These are phyloP conservation scores for Tachystola acroxantha DNA, from an alignment of 2,888 invertebrate genomes.

Conservation along the genomic window DNA sequence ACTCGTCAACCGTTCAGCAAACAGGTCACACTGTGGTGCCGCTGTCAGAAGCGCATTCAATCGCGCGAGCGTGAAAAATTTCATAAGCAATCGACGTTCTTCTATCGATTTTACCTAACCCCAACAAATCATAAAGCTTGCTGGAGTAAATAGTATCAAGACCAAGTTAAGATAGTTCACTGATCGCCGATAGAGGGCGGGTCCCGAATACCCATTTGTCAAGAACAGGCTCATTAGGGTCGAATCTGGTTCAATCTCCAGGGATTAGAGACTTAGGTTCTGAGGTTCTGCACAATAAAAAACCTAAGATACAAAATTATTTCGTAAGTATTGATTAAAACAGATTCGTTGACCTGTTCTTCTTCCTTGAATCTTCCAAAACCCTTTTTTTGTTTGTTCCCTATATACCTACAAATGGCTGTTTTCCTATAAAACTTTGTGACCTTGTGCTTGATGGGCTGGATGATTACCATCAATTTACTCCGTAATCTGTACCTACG, in stretches of 20 bases:
- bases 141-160: slow-evolving; percentile 29
- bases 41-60: no score
- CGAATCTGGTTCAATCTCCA: slow-evolving; percentile 56
- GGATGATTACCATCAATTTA: background rate
- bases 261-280: slow-evolving; percentile 52
- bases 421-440: background rate
- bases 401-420: no score
- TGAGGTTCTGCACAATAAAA: slow-evolving; percentile 28
- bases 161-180: slow-evolving; percentile 50
- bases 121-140: slow-evolving; percentile 11
- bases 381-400: no score
- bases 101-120: slow-evolving; percentile 7
- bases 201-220: slow-evolving; percentile 57
- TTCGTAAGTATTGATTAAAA: no score
- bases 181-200: slow-evolving; percentile 69
- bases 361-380: no score
- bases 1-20: no score
- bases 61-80: no score
- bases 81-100: background rate
- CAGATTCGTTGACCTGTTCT: no score
- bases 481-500: background rate
- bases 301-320: no score
- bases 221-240: slow-evolving; percentile 64
- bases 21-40: no score
- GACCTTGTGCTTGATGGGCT: background rate